Conservation (phyloP, 2,113 vertebrate genomes). For the Periophthalmus modestus region DNA sequence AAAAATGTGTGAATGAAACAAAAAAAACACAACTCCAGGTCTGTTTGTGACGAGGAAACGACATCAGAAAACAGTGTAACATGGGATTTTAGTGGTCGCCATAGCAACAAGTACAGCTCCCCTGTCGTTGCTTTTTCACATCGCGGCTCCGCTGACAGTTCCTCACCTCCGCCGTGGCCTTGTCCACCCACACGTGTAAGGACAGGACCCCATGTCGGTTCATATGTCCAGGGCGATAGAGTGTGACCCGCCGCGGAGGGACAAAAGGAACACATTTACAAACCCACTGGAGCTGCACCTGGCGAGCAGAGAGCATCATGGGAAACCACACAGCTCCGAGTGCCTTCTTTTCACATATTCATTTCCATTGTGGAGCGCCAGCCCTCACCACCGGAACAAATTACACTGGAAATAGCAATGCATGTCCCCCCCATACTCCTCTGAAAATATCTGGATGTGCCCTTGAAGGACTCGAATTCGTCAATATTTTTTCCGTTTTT, state of each 20-base stretch:
- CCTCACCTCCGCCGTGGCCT: background rate
- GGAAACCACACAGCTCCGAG: constrained; percentile 6
- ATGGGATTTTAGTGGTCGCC: too few species aligned
- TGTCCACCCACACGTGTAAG: background rate
- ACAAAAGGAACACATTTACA: constrained; percentile 5
- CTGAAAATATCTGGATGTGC: background rate
- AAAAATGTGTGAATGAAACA: too few species aligned
- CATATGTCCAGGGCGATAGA: background rate
- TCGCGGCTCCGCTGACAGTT: background rate
- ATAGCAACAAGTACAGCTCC: background rate
- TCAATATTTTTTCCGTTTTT: background rate
- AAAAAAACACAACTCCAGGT: too few species aligned
- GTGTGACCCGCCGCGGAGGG: background rate
- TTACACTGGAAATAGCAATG: background rate
- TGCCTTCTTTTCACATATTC: background rate
- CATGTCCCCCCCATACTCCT: background rate
- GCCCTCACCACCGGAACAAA: background rate
- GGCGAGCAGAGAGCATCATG: constrained; percentile 4
- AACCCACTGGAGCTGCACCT: constrained; percentile 2
- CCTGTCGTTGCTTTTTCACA: background rate
- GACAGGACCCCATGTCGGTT: background rate
- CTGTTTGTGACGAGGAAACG: too few species aligned
- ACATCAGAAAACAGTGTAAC: too few species aligned
- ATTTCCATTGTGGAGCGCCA: background rate
- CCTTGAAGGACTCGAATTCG: background rate